Evolutionary conservation across 2,113 vertebrate genomes (phyloP).

Genomic region (Colaptes auratus): DNA sequence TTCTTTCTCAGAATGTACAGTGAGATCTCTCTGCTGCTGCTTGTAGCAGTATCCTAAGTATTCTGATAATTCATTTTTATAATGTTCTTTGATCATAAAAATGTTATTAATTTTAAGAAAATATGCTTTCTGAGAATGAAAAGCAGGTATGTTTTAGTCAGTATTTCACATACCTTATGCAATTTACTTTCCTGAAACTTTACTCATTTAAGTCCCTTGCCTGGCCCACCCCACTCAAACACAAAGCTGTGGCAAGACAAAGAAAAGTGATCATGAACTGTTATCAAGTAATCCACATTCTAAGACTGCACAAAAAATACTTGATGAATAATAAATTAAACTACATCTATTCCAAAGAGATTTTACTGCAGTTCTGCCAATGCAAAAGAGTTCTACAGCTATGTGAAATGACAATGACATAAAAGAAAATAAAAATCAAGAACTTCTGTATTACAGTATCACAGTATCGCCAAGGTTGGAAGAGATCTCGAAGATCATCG

Average conservation of each 20-base stretch:
- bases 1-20: not conserved
- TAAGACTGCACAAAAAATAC: not conserved
- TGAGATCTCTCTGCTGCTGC: not conserved
- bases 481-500: too few species aligned
- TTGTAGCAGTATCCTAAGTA: not conserved
- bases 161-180: not conserved
- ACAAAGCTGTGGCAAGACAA: not conserved
- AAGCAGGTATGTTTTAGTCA: not conserved
- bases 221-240: not conserved
- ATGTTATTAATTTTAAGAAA: not conserved
- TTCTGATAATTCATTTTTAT: not conserved
- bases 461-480: too few species aligned
- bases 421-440: too few species aligned
- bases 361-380: not conserved
- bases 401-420: not conserved
- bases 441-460: not conserved
- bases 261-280: not conserved
- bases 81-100: not conserved
- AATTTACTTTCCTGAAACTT: not conserved
- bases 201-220: accelerated
- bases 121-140: not conserved
- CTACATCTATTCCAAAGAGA: not conserved
- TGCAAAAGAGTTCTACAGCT: not conserved
- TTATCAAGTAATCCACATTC: not conserved
- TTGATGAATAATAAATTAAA: not conserved